Evolutionary conservation across 2,113 vertebrate genomes (phyloP).

Genomic region (Peucedramus taeniatus): DNA sequence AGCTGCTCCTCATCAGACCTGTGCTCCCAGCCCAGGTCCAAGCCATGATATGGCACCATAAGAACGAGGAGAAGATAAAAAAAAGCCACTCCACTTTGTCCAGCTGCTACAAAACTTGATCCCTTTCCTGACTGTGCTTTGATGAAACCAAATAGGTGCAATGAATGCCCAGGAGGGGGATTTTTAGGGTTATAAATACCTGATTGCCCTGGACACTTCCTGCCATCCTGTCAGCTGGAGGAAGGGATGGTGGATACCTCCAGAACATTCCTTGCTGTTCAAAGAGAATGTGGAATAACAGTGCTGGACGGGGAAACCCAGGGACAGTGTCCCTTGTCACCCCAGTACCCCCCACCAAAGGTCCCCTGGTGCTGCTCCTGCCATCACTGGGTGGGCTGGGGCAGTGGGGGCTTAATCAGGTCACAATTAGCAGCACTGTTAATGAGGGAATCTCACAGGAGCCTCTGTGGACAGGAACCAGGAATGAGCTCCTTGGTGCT

Average conservation of each 20-base stretch:
- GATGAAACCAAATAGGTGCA: background rate
- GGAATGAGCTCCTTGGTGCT: background rate
- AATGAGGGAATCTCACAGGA: background rate
- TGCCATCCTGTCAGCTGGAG: background rate
- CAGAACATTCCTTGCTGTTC: background rate
- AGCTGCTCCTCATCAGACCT: background rate
- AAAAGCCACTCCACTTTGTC: background rate
- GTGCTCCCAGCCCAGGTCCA: background rate
- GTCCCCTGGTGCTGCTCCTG: background rate
- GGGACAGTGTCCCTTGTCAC: background rate
- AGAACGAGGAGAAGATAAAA: background rate
- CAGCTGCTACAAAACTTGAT: background rate
- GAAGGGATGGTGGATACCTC: background rate
- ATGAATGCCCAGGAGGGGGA: background rate
- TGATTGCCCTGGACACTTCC: background rate
- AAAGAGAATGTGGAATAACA: background rate
- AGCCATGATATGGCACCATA: accelerated
- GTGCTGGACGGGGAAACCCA: background rate
- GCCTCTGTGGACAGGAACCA: background rate
- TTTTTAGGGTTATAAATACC: background rate
- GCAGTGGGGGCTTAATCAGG: accelerated
- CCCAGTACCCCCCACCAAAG: background rate
- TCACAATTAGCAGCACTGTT: background rate
- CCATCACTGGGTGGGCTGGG: background rate
- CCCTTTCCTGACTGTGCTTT: background rate